These are phyloP conservation scores for Cyclura pinguis DNA, from an alignment of 2,797 vertebrate genomes.

Conservation along the genomic window DNA sequence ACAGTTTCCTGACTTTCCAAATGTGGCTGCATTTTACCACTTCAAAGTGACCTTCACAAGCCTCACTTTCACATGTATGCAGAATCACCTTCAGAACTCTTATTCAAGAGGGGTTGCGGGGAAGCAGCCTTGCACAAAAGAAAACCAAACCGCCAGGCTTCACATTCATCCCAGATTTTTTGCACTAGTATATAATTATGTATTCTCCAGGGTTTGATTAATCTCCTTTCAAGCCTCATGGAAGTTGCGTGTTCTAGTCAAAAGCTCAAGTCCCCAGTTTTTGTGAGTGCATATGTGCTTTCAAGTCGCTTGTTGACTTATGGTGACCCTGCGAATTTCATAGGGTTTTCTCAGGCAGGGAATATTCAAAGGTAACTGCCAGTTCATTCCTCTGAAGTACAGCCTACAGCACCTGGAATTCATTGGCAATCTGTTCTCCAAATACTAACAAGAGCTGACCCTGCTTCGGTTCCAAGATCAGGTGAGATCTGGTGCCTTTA, in stretches of 20 bases:
- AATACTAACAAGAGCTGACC: too few species aligned
- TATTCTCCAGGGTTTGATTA: background rate
- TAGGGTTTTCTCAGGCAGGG: too few species aligned
- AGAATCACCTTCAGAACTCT: background rate
- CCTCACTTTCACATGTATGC: background rate
- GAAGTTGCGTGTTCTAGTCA: background rate
- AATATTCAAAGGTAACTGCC: too few species aligned
- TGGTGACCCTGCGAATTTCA: too few species aligned
- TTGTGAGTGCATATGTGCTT: background rate
- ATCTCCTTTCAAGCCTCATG: background rate
- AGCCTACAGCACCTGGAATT: too few species aligned
- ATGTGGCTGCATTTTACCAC: conserved; percentile 2
- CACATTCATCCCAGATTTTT: background rate
- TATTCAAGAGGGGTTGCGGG: background rate
- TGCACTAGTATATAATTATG: background rate
- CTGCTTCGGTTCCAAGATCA: too few species aligned
- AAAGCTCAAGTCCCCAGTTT: background rate
- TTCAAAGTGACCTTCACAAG: background rate
- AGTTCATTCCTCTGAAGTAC: too few species aligned
- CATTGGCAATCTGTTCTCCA: too few species aligned
- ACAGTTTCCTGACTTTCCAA: conserved; percentile 32
- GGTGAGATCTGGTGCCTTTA: too few species aligned
- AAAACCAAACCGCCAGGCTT: background rate
- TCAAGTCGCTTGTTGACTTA: too few species aligned
- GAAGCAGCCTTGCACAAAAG: background rate